Evolutionary conservation across 1,140 invertebrate species (phyloP).

Genomic region (Temnothorax longispinosus): DNA sequence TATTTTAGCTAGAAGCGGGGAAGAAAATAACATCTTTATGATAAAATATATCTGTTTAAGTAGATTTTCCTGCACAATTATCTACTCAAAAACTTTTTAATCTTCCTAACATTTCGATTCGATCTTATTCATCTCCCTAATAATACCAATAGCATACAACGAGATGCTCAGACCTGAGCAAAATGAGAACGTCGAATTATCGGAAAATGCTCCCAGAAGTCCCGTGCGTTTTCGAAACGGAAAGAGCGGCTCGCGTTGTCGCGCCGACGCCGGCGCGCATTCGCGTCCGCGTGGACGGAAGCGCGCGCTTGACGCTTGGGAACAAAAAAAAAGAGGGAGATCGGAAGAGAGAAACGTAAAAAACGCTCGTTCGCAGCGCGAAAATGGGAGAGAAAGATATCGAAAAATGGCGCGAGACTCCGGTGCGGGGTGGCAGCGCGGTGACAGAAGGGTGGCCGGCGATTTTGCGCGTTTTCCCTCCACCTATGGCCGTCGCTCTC

Average conservation of each 20-base stretch:
- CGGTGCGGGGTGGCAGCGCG: slow-evolving; percentile 39
- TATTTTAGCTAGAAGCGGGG: not conserved
- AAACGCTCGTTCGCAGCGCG: slow-evolving; percentile 32
- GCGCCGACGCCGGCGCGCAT: slow-evolving; percentile 26
- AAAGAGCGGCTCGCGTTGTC: slow-evolving; percentile 8
- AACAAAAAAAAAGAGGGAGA: slow-evolving; percentile 18
- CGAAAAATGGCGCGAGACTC: slow-evolving; percentile 70
- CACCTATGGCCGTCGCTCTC: slow-evolving; percentile 64
- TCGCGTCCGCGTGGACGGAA: slow-evolving; percentile 51
- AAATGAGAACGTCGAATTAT: slow-evolving; percentile 32
- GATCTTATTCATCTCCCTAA: not conserved
- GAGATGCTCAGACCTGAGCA: not conserved
- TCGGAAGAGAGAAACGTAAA: slow-evolving; percentile 45
- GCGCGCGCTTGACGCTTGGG: slow-evolving; percentile 17
- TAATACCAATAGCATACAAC: not conserved
- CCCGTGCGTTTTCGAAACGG: slow-evolving; percentile 20
- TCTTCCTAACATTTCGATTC: not conserved
- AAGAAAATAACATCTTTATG: not conserved
- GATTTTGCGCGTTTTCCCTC: slow-evolving; percentile 71
- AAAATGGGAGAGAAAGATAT: slow-evolving; percentile 59
- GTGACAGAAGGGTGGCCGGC: slow-evolving; percentile 50
- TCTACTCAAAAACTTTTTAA: not conserved
- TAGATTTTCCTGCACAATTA: not conserved
- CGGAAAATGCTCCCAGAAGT: slow-evolving; percentile 8
- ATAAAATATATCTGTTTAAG: not conserved